Percentiles rank a stretch among this genome's conserved stretches.
Evolutionary conservation across 2,113 vertebrate species (phyloP).

Genomic region (Trematocara nigrifrons): DNA sequence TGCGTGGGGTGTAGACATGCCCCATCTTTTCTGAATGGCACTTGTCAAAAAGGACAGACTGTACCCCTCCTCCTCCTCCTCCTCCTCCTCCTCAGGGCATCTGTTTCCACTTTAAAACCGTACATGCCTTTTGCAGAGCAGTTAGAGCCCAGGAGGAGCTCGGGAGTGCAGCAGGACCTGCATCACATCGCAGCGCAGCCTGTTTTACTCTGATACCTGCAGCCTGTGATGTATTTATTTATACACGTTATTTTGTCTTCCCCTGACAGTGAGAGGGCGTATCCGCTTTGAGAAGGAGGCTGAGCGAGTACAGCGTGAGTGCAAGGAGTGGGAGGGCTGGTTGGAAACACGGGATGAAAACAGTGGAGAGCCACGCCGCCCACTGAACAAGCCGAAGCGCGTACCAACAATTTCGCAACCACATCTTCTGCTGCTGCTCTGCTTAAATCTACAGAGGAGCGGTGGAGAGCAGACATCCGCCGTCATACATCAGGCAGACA

Average conservation of each 20-base stretch:
- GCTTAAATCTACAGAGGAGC: background rate
- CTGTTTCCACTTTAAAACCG: background rate
- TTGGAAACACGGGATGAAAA: background rate
- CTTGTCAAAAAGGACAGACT: background rate
- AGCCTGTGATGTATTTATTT: background rate
- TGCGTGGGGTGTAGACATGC: background rate
- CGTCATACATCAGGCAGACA: background rate
- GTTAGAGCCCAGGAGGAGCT: background rate
- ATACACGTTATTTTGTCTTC: background rate
- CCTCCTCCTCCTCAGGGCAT: background rate
- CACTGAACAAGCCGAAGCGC: constrained; percentile 19
- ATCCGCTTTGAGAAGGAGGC: background rate
- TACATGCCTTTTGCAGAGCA: background rate
- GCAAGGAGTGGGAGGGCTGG: constrained; percentile 25
- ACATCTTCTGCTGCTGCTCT: background rate
- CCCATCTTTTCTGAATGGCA: background rate
- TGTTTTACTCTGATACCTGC: background rate
- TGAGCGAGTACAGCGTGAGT: background rate
- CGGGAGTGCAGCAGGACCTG: constrained; percentile 15
- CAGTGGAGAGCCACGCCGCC: constrained; percentile 23
- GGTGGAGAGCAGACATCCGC: background rate
- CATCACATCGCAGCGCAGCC: background rate
- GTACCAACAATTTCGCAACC: constrained; percentile 9
- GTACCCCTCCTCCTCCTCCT: background rate
- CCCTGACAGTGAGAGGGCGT: constrained; percentile 7